Percentiles rank a stretch among this genome's conserved stretches.
These are phyloP conservation scores for Palythoa heliodiscus DNA, from an alignment of 92 coral and sea anemone genomes.

Conservation along the genomic window DNA sequence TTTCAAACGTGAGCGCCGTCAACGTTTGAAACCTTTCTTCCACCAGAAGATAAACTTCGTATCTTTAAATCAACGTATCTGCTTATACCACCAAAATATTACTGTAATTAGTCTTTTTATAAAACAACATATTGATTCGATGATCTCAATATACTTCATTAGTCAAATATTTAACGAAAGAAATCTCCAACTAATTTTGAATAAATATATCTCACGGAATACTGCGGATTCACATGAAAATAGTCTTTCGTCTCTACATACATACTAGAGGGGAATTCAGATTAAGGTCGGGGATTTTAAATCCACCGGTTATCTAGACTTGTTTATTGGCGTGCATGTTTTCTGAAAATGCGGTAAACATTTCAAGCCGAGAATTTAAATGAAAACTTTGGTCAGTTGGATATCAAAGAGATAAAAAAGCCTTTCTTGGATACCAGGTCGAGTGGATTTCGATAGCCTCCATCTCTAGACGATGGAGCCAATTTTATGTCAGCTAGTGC, in stretches of 20 bases:
- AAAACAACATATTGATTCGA: conserved; percentile 19
- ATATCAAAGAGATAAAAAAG: conserved; percentile 28
- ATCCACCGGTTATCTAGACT: conserved; percentile 22
- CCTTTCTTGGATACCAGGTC: conserved; percentile 32
- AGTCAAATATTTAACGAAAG: conserved; percentile 13
- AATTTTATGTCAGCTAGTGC: conserved; percentile 27
- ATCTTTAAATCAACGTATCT: conserved; percentile 13
- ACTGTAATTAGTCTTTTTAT: conserved; percentile 18
- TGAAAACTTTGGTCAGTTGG: conserved; percentile 28
- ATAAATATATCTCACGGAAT: conserved; percentile 19
- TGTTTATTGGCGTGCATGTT: conserved; percentile 8
- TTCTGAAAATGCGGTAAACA: conserved; percentile 29
- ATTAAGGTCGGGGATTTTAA: conserved; percentile 21
- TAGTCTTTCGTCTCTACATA: conserved; percentile 21
- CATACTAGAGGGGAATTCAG: conserved; percentile 17
- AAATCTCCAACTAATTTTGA: conserved; percentile 19
- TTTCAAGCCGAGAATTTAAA: conserved; percentile 29
- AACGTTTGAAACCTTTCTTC: neutral
- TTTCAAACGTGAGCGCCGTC: neutral
- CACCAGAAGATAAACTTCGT: neutral
- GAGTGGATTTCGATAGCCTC: conserved; percentile 32
- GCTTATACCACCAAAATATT: conserved; percentile 17
- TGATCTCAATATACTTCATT: conserved; percentile 17
- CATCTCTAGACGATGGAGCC: conserved; percentile 31
- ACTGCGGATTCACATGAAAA: conserved; percentile 16